Conservation (phyloP, 2,888 invertebrate genomes). For the Heteromyza rotundicornis region DNA sequence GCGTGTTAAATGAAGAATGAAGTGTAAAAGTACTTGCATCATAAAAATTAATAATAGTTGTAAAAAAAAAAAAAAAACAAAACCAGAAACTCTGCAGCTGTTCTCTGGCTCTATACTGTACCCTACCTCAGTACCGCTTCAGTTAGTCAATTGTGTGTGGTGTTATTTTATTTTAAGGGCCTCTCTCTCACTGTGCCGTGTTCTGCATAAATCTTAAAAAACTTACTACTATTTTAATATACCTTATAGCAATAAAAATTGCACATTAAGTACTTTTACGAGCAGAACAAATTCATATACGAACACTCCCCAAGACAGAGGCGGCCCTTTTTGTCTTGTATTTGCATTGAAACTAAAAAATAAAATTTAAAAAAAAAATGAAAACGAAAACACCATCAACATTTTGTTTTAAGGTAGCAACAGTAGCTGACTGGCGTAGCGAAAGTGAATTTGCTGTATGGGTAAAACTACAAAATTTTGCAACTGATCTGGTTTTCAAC, state of each 20-base stretch:
- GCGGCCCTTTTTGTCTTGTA: not conserved
- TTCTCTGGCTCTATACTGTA: too few relatives aligned
- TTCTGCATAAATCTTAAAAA: conserved; percentile 21
- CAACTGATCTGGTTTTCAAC: too few relatives aligned
- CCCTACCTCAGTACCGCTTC: not conserved
- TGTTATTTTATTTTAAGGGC: not conserved
- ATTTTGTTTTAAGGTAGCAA: not conserved
- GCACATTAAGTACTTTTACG: conserved; percentile 25
- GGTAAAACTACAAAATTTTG: too few relatives aligned
- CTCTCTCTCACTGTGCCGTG: not conserved
- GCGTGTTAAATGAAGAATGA: conserved; percentile 50
- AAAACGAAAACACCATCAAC: too few relatives aligned
- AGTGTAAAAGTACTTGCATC: conserved; percentile 51
- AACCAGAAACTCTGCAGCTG: not conserved
- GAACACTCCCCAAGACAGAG: not conserved
- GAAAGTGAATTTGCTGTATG: not conserved
- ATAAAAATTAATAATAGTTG: conserved; percentile 43
- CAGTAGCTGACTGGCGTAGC: conserved; percentile 5
- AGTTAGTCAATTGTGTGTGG: not conserved
- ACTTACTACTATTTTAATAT: conserved; percentile 17
- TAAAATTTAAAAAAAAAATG: too few relatives aligned
- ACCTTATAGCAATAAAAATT: conserved; percentile 21
- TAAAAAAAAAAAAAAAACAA: conserved; percentile 28
- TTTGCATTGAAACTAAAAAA: not conserved
- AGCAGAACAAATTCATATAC: conserved; percentile 27